Base-by-base conservation (phyloP, 2,113 vertebrate genomes). In the Synodontis membranacea region DNA sequence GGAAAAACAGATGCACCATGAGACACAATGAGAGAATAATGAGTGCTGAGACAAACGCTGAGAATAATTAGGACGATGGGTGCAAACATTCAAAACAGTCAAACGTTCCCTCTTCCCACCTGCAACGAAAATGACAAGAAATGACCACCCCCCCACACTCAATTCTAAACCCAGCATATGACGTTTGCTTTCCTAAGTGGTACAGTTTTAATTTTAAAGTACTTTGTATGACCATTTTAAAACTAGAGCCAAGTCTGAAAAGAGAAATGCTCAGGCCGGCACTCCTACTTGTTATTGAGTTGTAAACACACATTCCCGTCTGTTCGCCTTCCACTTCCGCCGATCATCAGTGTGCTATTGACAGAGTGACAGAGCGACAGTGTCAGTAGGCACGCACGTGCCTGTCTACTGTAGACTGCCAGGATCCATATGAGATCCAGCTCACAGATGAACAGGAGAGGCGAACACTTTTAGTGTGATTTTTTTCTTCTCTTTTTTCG, bases 1-100 rank as follows among this genome's bases (percentile, higher is more conserved):
- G 86, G 80, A 88, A 62, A 88, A 52, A 81, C 58, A 78, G 50
- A 76, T 78, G 78, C 42, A 19, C 10, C 39, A 56, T 48, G 23
- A 54, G 9, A 66, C 52, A 11, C 21, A 60, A 56, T 66, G 48
- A 68, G 21, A 48, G 54, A 31, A 74, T 80, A 10, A 72, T 75
- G 50, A 74, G 25, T 11, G 17, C 52, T 48, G 10, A 70, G 39
- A 42, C 39, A 46, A 42, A 58, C 68, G 31, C 15, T 17, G n/a
- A 37, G 15, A 19, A 60, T 48, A 42, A 58, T 58, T 25, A 46
- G 34, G 15, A 58, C 50, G 56, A 64, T 34, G n/a, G 48, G 39
- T 48, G 48, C 0, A 23, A 66, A 14, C 34, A 42, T 5, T n/a
- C n/a, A n/a, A n/a, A n/a, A n/a, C n/a, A 70, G 34, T 19, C 28